These are phyloP conservation scores for Ctenosaura bakeri DNA, from an alignment of 2,797 vertebrate species.

Conservation along the genomic window DNA sequence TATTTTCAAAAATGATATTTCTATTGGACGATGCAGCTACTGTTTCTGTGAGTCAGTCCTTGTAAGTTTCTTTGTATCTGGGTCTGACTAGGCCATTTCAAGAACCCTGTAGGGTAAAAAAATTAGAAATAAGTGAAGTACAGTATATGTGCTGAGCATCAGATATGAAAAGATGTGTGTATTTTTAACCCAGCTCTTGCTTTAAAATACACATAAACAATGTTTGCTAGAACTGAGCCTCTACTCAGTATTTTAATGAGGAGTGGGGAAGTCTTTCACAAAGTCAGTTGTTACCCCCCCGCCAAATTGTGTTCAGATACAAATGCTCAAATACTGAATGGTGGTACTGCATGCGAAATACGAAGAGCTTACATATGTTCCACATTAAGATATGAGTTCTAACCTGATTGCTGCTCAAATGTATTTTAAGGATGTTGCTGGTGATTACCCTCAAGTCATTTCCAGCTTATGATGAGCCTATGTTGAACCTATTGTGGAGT, in stretches of 20 bases:
- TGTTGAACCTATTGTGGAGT: too few species aligned
- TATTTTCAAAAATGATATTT: slow-evolving; percentile 36
- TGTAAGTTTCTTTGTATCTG: not conserved
- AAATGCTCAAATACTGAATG: not conserved
- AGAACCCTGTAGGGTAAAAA: not conserved
- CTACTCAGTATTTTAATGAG: not conserved
- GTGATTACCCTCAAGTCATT: too few species aligned
- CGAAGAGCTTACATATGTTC: not conserved
- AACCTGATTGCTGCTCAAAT: not conserved
- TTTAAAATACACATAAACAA: not conserved
- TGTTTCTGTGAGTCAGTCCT: not conserved
- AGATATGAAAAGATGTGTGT: not conserved
- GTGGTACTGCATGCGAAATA: slow-evolving; percentile 6
- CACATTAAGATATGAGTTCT: not conserved
- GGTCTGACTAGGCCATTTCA: not conserved
- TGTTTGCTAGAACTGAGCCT: slow-evolving; percentile 24
- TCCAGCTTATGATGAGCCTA: too few species aligned
- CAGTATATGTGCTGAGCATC: not conserved
- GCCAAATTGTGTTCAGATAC: not conserved
- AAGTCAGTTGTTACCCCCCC: not conserved
- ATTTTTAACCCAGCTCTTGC: not conserved
- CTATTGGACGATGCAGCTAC: slow-evolving; percentile 15
- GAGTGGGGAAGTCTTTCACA: not conserved
- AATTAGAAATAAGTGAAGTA: slow-evolving; percentile 12
- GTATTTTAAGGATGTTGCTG: not conserved